A percentile compares a stretch with the other conserved stretches of the same genome.
Conservation (phyloP, 2,888 invertebrate genomes). For the Drosophila kanekoi region DNA sequence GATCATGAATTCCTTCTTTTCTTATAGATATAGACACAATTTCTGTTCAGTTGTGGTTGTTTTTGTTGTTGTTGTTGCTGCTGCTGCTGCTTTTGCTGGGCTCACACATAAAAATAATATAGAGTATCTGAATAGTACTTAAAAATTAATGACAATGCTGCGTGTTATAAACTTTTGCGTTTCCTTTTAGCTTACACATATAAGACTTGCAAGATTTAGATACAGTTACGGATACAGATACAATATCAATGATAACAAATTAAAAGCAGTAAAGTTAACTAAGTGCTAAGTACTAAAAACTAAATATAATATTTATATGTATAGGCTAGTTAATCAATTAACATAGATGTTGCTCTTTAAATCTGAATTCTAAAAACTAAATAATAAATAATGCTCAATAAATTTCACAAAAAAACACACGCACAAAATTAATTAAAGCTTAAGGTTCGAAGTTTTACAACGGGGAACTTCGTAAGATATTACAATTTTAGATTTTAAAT, state of each 20-base stretch:
- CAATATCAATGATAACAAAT: slow-evolving; percentile 67
- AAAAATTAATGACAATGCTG: slow-evolving; percentile 77
- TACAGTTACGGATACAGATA: slow-evolving; percentile 40
- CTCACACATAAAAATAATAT: slow-evolving; percentile 66
- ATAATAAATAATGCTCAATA: slow-evolving; percentile 73
- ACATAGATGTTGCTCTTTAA: slow-evolving; percentile 24
- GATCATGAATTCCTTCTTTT: slow-evolving; percentile 18
- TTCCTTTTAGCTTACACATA: slow-evolving; percentile 55
- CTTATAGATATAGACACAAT: slow-evolving; percentile 29
- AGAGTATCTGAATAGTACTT: slow-evolving; percentile 47
- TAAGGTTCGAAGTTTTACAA: slow-evolving; percentile 39
- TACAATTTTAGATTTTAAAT: slow-evolving; percentile 26
- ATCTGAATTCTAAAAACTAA: slow-evolving; percentile 69
- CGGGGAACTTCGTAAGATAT: slow-evolving; percentile 41
- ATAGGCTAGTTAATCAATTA: slow-evolving; percentile 22
- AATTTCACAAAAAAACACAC: slow-evolving; percentile 47
- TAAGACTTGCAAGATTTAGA: slow-evolving; percentile 61
- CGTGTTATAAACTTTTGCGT: slow-evolving; percentile 60
- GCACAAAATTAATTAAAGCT: slow-evolving; percentile 71
- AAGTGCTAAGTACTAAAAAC: slow-evolving; percentile 49
- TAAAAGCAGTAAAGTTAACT: slow-evolving; percentile 63
- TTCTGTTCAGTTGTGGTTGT: slow-evolving; percentile 40
- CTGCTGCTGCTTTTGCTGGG: slow-evolving; percentile 28
- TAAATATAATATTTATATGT: slow-evolving; percentile 27
- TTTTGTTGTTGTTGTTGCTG: slow-evolving; percentile 30